Percentiles rank a stretch among this genome's conserved stretches.
phyloP scores from a whole-genome alignment of 2,113 vertebrate species.

The Anhinga anhinga region DNA sequence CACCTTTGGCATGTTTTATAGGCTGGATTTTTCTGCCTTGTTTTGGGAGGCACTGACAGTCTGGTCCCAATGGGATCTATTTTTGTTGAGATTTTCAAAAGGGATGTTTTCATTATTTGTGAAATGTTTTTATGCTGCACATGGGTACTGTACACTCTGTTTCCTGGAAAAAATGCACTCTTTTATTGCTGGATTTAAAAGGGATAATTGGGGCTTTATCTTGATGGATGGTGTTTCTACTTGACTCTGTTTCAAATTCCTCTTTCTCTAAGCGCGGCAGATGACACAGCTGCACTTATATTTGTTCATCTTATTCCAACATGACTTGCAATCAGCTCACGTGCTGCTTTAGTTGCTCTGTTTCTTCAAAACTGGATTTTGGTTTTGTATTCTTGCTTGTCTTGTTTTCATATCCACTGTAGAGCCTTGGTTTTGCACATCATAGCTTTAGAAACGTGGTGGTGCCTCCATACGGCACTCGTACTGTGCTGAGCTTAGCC shows the following conservation, averaged over 20 bases:
- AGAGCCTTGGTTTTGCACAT: not conserved
- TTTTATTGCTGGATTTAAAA: constrained; percentile 67
- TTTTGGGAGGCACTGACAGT: constrained; percentile 65
- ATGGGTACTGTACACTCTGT: constrained; percentile 52
- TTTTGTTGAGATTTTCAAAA: constrained; percentile 67
- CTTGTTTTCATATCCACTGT: not conserved
- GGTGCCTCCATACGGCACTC: not conserved
- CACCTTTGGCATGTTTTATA: constrained; percentile 54
- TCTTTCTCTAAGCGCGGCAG: not conserved
- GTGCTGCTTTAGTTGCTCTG: not conserved
- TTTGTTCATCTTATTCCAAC: constrained; percentile 22
- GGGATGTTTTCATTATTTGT: constrained; percentile 61
- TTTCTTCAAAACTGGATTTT: constrained; percentile 22
- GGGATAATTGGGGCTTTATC: constrained; percentile 33
- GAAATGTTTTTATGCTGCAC: constrained; percentile 65
- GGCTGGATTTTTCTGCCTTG: constrained; percentile 62
- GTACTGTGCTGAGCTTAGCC: not conserved
- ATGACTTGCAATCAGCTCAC: constrained; percentile 35
- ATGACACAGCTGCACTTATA: not conserved
- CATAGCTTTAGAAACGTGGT: not conserved
- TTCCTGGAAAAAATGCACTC: constrained; percentile 64
- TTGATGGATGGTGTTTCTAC: constrained; percentile 12
- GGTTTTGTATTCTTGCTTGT: not conserved
- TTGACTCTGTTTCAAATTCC: constrained; percentile 19
- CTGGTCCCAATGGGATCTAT: constrained; percentile 69